Percentiles rank a stretch among this genome's conserved stretches.
phyloP scores from a whole-genome alignment of 2,113 vertebrate genomes.

The Atherinomorus stipes region DNA sequence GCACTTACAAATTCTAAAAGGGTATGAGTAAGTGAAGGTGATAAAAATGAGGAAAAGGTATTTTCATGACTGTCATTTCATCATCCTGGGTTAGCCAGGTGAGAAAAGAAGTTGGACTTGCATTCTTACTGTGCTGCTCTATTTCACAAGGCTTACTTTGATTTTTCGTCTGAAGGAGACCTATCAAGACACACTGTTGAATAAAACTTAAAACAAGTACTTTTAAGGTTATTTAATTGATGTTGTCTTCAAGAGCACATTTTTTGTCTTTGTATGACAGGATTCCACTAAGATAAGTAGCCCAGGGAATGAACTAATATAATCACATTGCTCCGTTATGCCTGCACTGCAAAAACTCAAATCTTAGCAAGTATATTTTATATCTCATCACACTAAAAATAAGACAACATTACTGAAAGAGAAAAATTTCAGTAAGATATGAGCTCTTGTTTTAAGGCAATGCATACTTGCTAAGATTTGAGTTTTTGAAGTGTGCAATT shows the following conservation, averaged over 20 bases:
- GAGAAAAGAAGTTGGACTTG: neutral
- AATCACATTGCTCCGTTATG: no score
- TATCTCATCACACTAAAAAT: no score
- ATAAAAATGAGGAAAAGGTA: conserved; percentile 16
- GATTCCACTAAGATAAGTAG: conserved; percentile 2
- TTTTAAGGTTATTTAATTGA: conserved; percentile 38
- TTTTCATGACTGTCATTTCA: conserved; percentile 29
- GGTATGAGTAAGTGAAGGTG: neutral
- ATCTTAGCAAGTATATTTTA: no score
- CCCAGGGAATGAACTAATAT: no score
- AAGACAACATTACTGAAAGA: no score
- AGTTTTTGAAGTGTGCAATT: no score
- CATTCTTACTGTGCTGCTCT: neutral
- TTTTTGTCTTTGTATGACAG: conserved; percentile 44
- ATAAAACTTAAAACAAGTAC: conserved; percentile 5
- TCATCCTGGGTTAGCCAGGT: neutral
- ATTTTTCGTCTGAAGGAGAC: neutral
- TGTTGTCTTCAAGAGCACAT: conserved; percentile 39
- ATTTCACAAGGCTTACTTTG: conserved; percentile 24
- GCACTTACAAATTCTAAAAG: conserved; percentile 17
- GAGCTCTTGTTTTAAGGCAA: no score
- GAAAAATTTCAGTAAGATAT: no score
- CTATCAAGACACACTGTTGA: neutral
- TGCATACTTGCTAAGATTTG: no score
- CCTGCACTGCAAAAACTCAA: no score